Evolutionary conservation across 2,888 invertebrate species (phyloP), one percentile per base, ranked within the genome.

Genomic region (Alentia gelatinosa): DNA sequence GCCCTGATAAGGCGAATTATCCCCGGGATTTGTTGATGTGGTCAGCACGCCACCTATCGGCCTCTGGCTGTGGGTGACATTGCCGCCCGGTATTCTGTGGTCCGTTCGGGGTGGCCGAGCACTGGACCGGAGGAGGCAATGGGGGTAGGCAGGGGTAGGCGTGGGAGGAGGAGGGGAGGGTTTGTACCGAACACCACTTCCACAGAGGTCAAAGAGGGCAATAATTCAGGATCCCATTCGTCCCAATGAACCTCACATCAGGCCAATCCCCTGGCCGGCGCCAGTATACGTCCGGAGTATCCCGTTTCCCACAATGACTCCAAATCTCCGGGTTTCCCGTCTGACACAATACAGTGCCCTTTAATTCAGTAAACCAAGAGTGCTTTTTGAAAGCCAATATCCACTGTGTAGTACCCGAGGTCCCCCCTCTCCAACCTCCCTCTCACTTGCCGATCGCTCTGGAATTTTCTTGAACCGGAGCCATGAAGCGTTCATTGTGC

Each of bases 151-250:
- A 19, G 9, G 47, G 47, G 47, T 9, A 12, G 47, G 47, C 19
- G 47, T 9, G 47, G 47, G 47, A 19, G 47, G 47, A 19, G 47
- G 47, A 19, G 74, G 7, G 35, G 79, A 39, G 79, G 12, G 79
- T 79, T 35, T 1, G 5, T 79, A 35, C 26, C 79, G 39, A 12
- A 79, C 35, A 37, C 79, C 23, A 19, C 26, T 7, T 79, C 3
- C 79, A 19, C 39, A 39, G 79, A n/a, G 79, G 79, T 79, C 79
- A 79, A 12, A 79, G 79, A 79, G 79, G 79, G 79, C 79, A 79
- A 19, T 39, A 35, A 35, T 79, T n/a, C 79, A 79, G 79, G 79
- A 79, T 79, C 79, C 79, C 37, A 37, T 79, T 79, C 26, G 39
- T 39, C 35, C 39, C 15, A 79, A 35, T 79, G 74, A 35, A 37